Evolutionary conservation across 2,888 invertebrate genomes (phyloP), one percentile per base, ranked within the genome.

Genomic region (Leistus spinibarbis): DNA sequence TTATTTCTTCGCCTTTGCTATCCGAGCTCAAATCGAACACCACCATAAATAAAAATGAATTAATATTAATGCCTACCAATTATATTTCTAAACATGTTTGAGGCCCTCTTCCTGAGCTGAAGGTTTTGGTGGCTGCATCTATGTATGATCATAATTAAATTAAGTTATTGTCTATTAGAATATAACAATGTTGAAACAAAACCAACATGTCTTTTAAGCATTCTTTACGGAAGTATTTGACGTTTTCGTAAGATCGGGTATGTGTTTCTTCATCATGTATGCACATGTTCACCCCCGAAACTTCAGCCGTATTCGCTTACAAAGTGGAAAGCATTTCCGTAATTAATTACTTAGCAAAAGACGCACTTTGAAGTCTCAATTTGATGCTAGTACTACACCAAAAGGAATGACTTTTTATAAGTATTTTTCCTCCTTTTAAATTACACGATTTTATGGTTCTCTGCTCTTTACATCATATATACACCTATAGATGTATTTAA

Each of bases 341-440:
- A 71, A 71, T 71, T 71, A 71, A 71, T 71, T 71, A 71, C 71
- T 71, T 71, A 71, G 71, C 62, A 64, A 5, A n/a, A 40, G 64
- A 23, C 17, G 56, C 54, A 65, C 71, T 71, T 71, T 71, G 71
- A 71, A 64, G 71, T 71, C 20, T 40, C 40, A 40, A 40, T 40
- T 40, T 7, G 40, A 13, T 3, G 40, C 40, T 40, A 40, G 40
- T 40, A 13, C 40, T 7, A 40, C 13, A 40, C 40, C 7, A 40
- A 40, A 40, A 2, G 5, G 5, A 7, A 1, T 40, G 5, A 40
- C 40, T 7, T 40, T 40, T 40, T 40, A 40, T 40, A 10, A 40
- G 40, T 40, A 40, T 40, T 40, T 40, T 40, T 40, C 40, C 40
- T 40, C 13, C 40, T 13, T 40, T 40, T 40, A 40, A 40, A 40